Conservation (phyloP, 2,113 vertebrate genomes). For the Nibea coibor region DNA sequence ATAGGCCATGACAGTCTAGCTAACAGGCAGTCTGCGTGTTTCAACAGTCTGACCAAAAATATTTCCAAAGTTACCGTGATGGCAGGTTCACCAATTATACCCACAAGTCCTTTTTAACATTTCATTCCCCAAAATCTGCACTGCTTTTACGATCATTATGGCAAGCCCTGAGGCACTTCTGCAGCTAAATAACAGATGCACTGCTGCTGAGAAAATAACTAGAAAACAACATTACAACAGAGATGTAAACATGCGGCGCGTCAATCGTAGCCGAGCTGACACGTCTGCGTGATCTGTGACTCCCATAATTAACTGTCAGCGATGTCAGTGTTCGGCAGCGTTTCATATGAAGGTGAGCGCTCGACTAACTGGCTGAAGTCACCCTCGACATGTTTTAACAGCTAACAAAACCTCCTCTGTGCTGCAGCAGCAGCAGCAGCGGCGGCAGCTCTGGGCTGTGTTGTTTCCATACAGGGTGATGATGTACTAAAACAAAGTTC, state of each 20-base stretch:
- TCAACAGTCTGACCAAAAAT: conserved; percentile 68
- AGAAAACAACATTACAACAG: conserved; percentile 78
- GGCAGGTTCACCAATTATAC: conserved; percentile 80
- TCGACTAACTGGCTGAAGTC: conserved; percentile 79
- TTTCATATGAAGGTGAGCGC: conserved; percentile 75
- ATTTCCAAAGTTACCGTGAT: conserved; percentile 68
- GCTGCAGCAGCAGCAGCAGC: conserved; percentile 42
- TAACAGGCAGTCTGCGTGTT: conserved; percentile 55
- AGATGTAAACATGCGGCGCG: conserved; percentile 76
- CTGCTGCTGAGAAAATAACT: conserved; percentile 69
- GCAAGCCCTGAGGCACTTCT: conserved; percentile 77
- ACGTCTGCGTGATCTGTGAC: conserved; percentile 79
- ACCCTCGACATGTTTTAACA: conserved; percentile 60
- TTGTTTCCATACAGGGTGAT: conserved; percentile 42
- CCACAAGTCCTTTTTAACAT: conserved; percentile 69
- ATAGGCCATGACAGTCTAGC: conserved; percentile 56
- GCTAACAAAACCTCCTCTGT: conserved; percentile 67
- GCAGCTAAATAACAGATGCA: conserved; percentile 71
- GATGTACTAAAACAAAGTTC: conserved; percentile 48
- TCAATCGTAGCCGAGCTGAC: conserved; percentile 76
- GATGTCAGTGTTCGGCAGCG: conserved; percentile 72
- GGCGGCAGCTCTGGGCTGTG: conserved; percentile 44
- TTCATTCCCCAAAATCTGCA: conserved; percentile 71
- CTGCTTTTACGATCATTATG: conserved; percentile 83
- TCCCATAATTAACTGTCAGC: conserved; percentile 84